phyloP scores from a whole-genome alignment of 1,140 invertebrate species.

The Lerema accius region DNA sequence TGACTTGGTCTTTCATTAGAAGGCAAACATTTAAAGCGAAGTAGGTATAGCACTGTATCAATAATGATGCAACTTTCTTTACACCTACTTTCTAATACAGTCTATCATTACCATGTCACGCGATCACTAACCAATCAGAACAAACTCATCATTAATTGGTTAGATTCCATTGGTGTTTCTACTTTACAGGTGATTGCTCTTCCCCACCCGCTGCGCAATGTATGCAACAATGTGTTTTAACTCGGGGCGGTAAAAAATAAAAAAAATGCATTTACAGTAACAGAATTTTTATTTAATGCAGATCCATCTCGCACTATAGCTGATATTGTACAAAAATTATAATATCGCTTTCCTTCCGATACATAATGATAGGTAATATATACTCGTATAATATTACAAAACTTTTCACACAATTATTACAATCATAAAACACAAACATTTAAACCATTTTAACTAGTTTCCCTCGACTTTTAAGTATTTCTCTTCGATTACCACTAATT shows the following conservation, averaged over 20 bases:
- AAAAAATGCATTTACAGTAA: slow-evolving; percentile 72
- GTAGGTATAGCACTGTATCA: too few relatives aligned
- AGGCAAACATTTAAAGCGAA: too few relatives aligned
- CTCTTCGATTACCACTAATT: slow-evolving; percentile 71
- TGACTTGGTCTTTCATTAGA: too few relatives aligned
- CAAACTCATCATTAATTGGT: slow-evolving; percentile 1
- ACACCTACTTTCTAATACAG: background rate
- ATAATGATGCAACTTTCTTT: too few relatives aligned
- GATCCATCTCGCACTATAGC: slow-evolving; percentile 76
- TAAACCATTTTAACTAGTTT: slow-evolving; percentile 75
- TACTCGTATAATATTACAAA: slow-evolving; percentile 71
- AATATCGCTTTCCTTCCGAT: slow-evolving; percentile 70
- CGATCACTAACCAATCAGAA: slow-evolving; percentile 12
- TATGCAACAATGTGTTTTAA: background rate
- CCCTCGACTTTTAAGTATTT: slow-evolving; percentile 76
- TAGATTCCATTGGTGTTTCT: slow-evolving; percentile 1
- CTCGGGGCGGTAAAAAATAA: slow-evolving; percentile 43
- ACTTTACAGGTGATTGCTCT: background rate
- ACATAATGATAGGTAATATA: slow-evolving; percentile 65
- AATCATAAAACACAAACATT: slow-evolving; percentile 80
- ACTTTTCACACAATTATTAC: slow-evolving; percentile 74
- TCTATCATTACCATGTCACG: background rate
- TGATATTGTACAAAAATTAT: slow-evolving; percentile 81
- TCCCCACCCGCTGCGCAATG: slow-evolving; percentile 5
- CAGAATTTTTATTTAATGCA: slow-evolving; percentile 82